Percentiles rank a stretch among this genome's conserved stretches.
Conservation (phyloP, 2,797 vertebrate genomes). For the Oreortyx pictus region DNA sequence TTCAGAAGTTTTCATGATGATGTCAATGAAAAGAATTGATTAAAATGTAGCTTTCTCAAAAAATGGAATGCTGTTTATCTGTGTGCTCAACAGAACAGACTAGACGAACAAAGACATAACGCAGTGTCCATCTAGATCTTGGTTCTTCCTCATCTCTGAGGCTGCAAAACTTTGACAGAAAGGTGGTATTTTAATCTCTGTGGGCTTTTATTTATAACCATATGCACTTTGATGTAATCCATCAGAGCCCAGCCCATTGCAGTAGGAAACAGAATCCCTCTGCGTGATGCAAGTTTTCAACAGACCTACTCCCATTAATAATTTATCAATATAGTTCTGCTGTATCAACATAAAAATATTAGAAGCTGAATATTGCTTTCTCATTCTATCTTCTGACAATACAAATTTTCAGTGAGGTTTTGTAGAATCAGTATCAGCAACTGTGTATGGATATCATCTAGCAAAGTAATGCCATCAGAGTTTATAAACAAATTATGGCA, state of each 20-base stretch:
- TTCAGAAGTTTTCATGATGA: background rate
- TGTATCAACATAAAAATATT: background rate
- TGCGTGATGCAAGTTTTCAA: background rate
- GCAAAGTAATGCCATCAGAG: background rate
- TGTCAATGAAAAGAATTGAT: background rate
- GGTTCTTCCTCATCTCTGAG: background rate
- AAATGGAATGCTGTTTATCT: background rate
- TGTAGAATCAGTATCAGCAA: background rate
- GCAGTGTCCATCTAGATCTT: accelerated
- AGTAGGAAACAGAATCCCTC: background rate
- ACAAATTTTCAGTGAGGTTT: background rate
- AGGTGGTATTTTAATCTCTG: background rate
- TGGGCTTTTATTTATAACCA: background rate
- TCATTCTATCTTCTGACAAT: background rate
- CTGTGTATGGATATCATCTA: background rate
- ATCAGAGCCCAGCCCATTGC: background rate
- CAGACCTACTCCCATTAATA: background rate
- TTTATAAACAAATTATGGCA: background rate
- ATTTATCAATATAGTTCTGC: background rate
- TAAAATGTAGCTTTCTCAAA: background rate
- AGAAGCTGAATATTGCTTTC: background rate
- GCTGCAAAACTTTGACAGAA: background rate
- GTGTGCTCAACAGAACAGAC: background rate
- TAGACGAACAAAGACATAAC: background rate
- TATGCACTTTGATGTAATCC: background rate